A percentile compares a stretch with the other conserved stretches of the same genome.
phyloP scores from a whole-genome alignment of 2,113 vertebrate genomes.

The Cyanoramphus novaezelandiae region DNA sequence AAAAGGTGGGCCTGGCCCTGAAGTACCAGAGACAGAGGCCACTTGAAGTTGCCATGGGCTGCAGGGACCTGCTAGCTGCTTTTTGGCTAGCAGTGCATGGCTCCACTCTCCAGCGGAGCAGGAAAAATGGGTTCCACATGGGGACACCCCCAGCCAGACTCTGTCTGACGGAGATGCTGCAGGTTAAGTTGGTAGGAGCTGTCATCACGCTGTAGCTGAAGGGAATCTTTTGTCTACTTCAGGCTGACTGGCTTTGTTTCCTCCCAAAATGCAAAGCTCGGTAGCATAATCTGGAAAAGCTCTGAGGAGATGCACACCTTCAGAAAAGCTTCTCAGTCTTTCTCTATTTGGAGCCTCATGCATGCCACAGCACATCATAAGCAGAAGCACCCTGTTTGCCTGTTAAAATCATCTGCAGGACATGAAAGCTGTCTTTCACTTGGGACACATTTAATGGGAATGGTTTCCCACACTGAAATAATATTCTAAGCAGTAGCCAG shows the following conservation, averaged over 20 bases:
- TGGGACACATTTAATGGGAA: background rate
- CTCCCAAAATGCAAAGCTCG: background rate
- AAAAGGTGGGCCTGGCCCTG: background rate
- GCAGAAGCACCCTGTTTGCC: rapidly evolving
- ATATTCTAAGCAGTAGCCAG: background rate
- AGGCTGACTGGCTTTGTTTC: background rate
- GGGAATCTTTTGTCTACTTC: background rate
- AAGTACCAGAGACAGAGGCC: rapidly evolving
- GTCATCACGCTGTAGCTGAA: background rate
- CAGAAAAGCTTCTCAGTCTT: background rate
- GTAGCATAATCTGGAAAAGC: background rate
- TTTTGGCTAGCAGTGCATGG: background rate
- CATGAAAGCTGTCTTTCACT: background rate
- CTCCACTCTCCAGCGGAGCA: background rate
- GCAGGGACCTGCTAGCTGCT: background rate
- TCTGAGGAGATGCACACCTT: background rate
- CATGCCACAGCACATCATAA: background rate
- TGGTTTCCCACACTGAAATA: background rate
- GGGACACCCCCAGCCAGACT: background rate
- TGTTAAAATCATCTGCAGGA: background rate
- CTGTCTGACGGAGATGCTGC: background rate
- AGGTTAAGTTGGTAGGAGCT: background rate
- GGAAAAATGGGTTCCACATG: background rate
- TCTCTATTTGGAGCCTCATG: background rate
- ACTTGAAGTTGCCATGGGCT: background rate